Percentiles rank a stretch among this genome's conserved stretches.
Evolutionary conservation across 2,113 vertebrate species (phyloP).

Genomic region (Fregata magnificens): DNA sequence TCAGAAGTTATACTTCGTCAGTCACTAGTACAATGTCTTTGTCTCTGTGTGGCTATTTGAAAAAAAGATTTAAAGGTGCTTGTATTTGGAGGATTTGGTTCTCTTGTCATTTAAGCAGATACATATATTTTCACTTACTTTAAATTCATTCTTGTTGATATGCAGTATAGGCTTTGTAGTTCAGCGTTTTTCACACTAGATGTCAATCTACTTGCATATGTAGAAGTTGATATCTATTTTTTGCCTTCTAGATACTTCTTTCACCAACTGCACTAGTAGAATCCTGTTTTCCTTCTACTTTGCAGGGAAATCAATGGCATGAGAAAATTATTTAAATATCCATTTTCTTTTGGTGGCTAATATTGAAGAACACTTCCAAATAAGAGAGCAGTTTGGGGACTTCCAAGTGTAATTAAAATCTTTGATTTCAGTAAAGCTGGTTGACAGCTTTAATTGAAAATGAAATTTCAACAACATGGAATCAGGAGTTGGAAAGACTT

Average conservation of each 20-base stretch:
- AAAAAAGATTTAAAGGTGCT: not conserved
- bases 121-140: not conserved
- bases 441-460: not conserved
- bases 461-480: not conserved
- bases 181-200: conserved; percentile 60
- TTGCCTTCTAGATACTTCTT: conserved; percentile 63
- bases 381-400: not conserved
- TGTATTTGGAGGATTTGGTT: not conserved
- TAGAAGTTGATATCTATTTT: not conserved
- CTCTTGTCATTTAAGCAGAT: not conserved
- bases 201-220: conserved; percentile 54
- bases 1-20: not conserved
- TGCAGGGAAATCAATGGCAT: not conserved
- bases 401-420: not conserved
- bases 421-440: not conserved
- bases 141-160: not conserved
- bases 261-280: not conserved
- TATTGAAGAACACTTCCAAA: not conserved
- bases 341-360: not conserved
- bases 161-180: not conserved
- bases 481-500: not conserved
- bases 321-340: not conserved
- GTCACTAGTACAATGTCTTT: not conserved
- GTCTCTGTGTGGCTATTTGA: not conserved
- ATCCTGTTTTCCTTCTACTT: not conserved